Evolutionary conservation across 2,113 vertebrate species (phyloP), one percentile per base, ranked within the genome.

Genomic region (Physeter macrocephalus): DNA sequence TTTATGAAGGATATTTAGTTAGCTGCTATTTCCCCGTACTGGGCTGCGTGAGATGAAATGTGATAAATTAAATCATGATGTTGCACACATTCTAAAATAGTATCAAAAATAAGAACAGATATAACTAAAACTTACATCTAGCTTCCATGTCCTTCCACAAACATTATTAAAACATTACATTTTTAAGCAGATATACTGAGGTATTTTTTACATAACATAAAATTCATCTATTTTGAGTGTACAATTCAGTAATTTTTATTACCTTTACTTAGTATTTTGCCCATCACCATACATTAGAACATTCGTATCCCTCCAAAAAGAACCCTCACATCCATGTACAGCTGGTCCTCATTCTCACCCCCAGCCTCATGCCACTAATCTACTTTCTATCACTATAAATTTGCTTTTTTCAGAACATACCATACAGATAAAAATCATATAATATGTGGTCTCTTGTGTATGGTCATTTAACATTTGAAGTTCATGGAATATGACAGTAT

Each of bases 321-420:
- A 71, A 62, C 2, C 17, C 46, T 52, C 5, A 52, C 34, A 34
- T 21, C 29, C 17, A 34, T 49, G 20, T 49, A 49, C 72, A 57
- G 0, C 23, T 85, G 29, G 43, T 27, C 21, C 4, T 8, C 11
- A 11, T 29, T 29, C 3, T 12, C 7, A 57, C 3, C 1, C 8
- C 46, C 39, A 34, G 31, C 8, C 23, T 66, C 14, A 57, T 23
- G 14, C 8, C 69, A 61, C 27, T 75, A 34, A 59, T 49, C 11
- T 46, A 52, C 9, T 90, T 64, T 46, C 41, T 43, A 27, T 29
- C 54, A 71, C 46, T 81, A 43, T 72, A 12, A 10, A 6, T 72
- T 61, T 67, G 59, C 11, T 43, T 77, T 75, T 54, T 77, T 39
- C 27, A 71, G 57, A 75, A 46, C 3, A 49, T 46, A 66, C 11